Evolutionary conservation across 2,888 invertebrate genomes (phyloP).

Genomic region (Serripes groenlandicus): DNA sequence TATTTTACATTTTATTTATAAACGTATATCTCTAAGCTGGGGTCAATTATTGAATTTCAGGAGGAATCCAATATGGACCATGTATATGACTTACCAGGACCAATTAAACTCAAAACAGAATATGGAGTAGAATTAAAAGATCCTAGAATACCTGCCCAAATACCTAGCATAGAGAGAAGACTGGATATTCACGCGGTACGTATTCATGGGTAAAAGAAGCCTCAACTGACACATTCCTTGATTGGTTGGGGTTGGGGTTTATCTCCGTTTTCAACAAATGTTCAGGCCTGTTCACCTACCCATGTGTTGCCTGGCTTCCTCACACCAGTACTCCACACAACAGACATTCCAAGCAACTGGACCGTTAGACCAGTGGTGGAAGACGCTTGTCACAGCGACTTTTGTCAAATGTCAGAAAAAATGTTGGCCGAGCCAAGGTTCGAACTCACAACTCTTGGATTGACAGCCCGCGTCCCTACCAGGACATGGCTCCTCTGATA

Average conservation of each 20-base stretch:
- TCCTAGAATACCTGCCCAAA: constrained; percentile 77
- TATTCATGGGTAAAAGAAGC: neutral
- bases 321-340: neutral
- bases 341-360: neutral
- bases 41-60: neutral
- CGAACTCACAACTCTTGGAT: neutral
- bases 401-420: neutral
- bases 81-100: constrained; percentile 80
- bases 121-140: constrained; percentile 62
- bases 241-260: neutral
- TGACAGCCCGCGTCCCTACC: neutral
- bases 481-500: too few relatives aligned
- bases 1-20: too few relatives aligned
- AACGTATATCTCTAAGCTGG: too few relatives aligned
- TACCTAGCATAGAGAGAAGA: constrained; percentile 72
- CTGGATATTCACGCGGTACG: constrained; percentile 81
- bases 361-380: neutral
- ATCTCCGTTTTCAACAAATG: neutral
- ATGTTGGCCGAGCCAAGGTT: neutral
- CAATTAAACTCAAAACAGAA: constrained; percentile 78
- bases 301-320: neutral
- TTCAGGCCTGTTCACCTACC: neutral
- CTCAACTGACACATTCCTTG: neutral
- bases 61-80: constrained; percentile 32
- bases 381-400: neutral